Evolutionary conservation across 2,113 vertebrate species (phyloP).

Genomic region (Potamarius usumacintae): DNA sequence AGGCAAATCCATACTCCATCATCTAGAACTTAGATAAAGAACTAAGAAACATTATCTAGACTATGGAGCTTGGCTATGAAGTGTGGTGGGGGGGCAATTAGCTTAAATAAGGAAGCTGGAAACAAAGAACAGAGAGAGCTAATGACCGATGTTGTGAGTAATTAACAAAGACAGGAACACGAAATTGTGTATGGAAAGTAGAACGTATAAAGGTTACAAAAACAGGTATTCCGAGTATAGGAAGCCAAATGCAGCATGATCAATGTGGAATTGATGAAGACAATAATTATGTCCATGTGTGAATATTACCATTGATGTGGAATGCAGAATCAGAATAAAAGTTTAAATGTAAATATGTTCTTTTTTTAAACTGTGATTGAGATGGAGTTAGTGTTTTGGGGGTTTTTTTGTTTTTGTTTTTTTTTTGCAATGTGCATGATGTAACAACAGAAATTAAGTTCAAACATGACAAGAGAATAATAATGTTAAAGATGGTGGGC

Average conservation of each 20-base stretch:
- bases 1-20: background rate
- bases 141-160: background rate
- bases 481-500: background rate
- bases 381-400: background rate
- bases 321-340: background rate
- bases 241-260: background rate
- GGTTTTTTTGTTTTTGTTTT: no score
- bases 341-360: background rate
- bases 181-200: background rate
- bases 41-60: background rate
- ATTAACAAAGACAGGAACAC: conserved; percentile 3
- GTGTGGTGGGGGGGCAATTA: background rate
- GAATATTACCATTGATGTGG: background rate
- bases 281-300: background rate
- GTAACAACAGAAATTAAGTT: background rate
- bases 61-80: background rate
- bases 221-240: background rate
- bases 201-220: background rate
- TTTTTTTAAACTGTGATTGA: background rate
- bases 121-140: background rate
- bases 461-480: background rate
- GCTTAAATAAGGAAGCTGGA: background rate
- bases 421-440: background rate
- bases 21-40: background rate
- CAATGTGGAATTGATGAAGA: background rate